These are phyloP conservation scores for Drosophila tani DNA, from an alignment of 1,140 invertebrate genomes.

Conservation along the genomic window DNA sequence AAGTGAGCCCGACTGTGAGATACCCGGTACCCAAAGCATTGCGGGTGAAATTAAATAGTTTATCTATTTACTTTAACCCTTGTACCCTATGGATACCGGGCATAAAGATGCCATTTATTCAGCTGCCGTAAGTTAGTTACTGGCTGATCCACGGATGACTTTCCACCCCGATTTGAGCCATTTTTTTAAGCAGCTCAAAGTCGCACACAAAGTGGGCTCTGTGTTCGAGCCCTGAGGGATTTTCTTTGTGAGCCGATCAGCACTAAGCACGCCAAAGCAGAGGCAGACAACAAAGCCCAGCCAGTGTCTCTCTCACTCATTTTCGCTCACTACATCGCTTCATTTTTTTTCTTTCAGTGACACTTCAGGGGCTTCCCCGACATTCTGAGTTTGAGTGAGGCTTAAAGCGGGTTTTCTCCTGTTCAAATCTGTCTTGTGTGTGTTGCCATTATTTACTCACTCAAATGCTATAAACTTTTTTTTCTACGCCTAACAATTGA, in stretches of 20 bases:
- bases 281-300: conserved; percentile 35
- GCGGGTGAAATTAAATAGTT: too few species aligned
- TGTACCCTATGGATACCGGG: too few species aligned
- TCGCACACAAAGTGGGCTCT: conserved; percentile 20
- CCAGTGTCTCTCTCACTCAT: conserved; percentile 24
- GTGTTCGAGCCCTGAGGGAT: conserved; percentile 16
- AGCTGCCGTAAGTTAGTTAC: too few species aligned
- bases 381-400: conserved; percentile 24
- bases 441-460: conserved; percentile 70
- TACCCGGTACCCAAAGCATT: too few species aligned
- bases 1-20: too few species aligned
- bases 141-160: neutral
- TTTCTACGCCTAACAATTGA: conserved; percentile 80
- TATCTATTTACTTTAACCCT: too few species aligned
- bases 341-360: conserved; percentile 41
- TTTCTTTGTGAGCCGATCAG: conserved; percentile 35
- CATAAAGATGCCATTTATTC: too few species aligned
- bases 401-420: conserved; percentile 43
- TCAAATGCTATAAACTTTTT: conserved; percentile 77
- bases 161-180: neutral
- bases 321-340: conserved; percentile 8
- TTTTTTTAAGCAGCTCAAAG: conserved; percentile 13
- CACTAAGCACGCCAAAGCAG: neutral
- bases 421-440: conserved; percentile 52
- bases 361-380: conserved; percentile 55